These are phyloP conservation scores for Ceratina japonica DNA, from an alignment of 1,140 invertebrate genomes.

Conservation along the genomic window DNA sequence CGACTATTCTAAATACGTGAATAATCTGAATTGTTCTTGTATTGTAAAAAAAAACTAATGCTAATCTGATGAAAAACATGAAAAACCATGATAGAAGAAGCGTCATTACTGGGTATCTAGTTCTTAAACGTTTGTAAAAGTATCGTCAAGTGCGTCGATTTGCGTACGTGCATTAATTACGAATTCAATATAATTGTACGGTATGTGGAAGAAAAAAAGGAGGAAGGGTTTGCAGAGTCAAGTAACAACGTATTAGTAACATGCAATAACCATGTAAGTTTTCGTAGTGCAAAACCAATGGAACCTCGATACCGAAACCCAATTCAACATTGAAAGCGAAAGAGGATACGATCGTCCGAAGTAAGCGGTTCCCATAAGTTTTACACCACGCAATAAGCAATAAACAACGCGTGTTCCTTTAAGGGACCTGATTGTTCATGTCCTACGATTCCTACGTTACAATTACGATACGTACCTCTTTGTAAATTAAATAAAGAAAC, in stretches of 20 bases:
- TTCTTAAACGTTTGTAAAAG: not conserved
- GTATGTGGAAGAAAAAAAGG: slow-evolving; percentile 49
- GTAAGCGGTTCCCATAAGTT: slow-evolving; percentile 58
- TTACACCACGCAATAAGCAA: slow-evolving; percentile 65
- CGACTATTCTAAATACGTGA: not conserved
- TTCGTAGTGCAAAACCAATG: slow-evolving; percentile 69
- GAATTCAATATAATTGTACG: slow-evolving; percentile 16
- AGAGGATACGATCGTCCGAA: not conserved
- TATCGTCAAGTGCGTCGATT: slow-evolving; percentile 14
- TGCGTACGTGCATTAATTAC: slow-evolving; percentile 28
- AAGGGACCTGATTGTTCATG: slow-evolving; percentile 64
- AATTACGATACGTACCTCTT: not conserved
- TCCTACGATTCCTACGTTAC: not conserved
- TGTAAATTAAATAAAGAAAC: not conserved
- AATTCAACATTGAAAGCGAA: no score
- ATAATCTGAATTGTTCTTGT: not conserved
- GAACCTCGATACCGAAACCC: slow-evolving; percentile 6
- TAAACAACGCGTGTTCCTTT: slow-evolving; percentile 52
- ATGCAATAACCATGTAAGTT: slow-evolving; percentile 68
- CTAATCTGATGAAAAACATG: not conserved
- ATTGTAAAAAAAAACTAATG: not conserved
- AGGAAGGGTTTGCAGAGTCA: slow-evolving; percentile 53
- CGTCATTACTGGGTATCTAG: not conserved
- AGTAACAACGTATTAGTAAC: slow-evolving; percentile 54
- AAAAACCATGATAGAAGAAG: not conserved